Evolutionary conservation across 1,140 invertebrate species (phyloP).

Genomic region (Drosophila obscura): DNA sequence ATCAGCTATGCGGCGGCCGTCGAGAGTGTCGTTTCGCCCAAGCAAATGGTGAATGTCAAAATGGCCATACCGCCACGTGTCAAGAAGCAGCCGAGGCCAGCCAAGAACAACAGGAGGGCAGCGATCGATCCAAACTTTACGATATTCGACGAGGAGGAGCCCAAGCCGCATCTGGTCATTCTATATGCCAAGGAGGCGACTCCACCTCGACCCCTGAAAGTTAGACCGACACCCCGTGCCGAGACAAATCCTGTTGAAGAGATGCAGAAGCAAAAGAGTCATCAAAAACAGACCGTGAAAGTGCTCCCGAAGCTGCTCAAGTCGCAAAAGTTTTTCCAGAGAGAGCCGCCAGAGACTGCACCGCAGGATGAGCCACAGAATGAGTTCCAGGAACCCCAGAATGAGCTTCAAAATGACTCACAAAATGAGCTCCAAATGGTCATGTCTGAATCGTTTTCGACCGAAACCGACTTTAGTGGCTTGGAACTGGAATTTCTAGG

Average conservation of each 20-base stretch:
- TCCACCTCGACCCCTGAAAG: background rate
- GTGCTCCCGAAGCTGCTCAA: too few species aligned
- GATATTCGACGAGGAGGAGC: slow-evolving; percentile 42
- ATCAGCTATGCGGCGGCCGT: slow-evolving; percentile 55
- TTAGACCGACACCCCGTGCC: background rate
- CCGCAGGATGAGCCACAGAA: too few species aligned
- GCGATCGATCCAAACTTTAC: slow-evolving; percentile 37
- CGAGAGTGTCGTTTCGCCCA: slow-evolving; percentile 1
- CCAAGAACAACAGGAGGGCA: slow-evolving; percentile 5
- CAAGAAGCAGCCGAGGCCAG: slow-evolving; percentile 13
- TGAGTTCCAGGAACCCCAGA: too few species aligned
- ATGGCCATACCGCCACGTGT: slow-evolving; percentile 43
- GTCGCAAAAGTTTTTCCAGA: too few species aligned
- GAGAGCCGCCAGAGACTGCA: too few species aligned
- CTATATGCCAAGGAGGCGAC: slow-evolving; percentile 25
- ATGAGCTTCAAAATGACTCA: too few species aligned
- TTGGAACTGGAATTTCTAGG: too few species aligned
- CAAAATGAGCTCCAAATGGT: too few species aligned
- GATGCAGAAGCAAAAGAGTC: too few species aligned
- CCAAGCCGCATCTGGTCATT: slow-evolving; percentile 44
- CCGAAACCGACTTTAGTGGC: too few species aligned
- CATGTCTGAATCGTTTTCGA: too few species aligned
- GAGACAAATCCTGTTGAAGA: slow-evolving; percentile 2
- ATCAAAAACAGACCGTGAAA: too few species aligned
- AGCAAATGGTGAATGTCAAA: slow-evolving; percentile 24